A percentile compares a stretch with the other conserved stretches of the same genome.
Conservation (phyloP, 2,113 vertebrate species). For the Tyrannus savana region DNA sequence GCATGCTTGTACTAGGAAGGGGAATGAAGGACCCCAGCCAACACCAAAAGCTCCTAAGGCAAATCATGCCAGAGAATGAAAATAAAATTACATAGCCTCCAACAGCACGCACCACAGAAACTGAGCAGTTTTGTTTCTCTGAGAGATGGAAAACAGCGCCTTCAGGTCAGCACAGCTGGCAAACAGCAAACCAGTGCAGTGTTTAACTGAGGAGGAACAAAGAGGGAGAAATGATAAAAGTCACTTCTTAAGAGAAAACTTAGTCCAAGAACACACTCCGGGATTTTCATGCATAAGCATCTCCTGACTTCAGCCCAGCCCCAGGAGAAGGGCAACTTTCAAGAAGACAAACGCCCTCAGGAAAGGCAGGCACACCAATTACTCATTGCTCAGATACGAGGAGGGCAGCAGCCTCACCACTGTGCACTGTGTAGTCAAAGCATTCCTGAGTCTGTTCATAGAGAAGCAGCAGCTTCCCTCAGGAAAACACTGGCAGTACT, state of each 20-base stretch:
- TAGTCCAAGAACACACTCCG: neutral
- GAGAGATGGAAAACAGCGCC: neutral
- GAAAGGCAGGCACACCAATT: neutral
- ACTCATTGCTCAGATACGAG: neutral
- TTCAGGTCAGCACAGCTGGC: neutral
- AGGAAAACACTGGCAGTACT: neutral
- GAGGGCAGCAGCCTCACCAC: neutral
- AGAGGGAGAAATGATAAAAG: neutral
- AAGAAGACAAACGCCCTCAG: neutral
- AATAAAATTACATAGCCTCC: neutral
- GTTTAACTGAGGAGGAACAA: neutral
- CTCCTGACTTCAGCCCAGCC: neutral
- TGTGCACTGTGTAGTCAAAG: neutral
- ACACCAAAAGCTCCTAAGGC: neutral
- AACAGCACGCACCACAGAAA: rapidly evolving
- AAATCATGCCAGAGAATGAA: neutral
- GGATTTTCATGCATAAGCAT: neutral
- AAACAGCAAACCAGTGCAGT: neutral
- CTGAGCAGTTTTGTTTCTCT: neutral
- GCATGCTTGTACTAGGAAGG: neutral
- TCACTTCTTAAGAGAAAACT: neutral
- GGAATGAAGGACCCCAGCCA: neutral
- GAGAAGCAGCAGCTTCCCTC: neutral
- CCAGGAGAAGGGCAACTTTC: neutral
- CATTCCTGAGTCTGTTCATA: neutral